Base-by-base conservation (phyloP, 1,140 invertebrate genomes). In the Halictus rubicundus region DNA sequence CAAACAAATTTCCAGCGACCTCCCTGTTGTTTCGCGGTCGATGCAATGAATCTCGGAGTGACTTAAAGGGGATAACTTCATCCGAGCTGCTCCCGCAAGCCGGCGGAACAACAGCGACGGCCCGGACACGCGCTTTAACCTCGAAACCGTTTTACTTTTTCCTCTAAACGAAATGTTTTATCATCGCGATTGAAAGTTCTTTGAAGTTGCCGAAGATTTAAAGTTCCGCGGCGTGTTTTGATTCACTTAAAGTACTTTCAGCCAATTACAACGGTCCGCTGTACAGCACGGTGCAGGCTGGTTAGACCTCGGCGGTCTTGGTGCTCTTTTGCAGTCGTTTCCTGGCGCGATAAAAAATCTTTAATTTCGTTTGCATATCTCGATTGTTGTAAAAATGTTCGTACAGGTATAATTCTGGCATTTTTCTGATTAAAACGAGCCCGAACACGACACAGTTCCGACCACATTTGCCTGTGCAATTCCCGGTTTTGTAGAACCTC, bases 41-140 rank as follows among this genome's bases (percentile, higher is more conserved):
- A 86, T 89, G 89, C 85, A 81, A 89, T 88, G 88, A 88, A 90
- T 89, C 78, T 84, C 80, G 14, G 66, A 85, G 82, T 78, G 72
- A 85, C 73, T 88, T 89, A 85, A 90, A 89, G 82, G 68, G 82
- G 69, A 80, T 75, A 63, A 80, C 68, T 70, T 54, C 82, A 32
- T 78, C 81, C 73, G n/a, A 54, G 60, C 14, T 16, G 7, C 74
- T 66, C 61, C 66, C 65, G 2, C 32, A 12, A 21, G 14, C 69
- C 23, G 16, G 21, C 23, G 54, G n/a, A 70, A 70, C n/a, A 57
- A 49, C 59, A n/a, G 21, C 21, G 32, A 37, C 9, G 12, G 32
- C 54, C 54, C 32, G 21, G 23, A 42, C 69, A 7, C 59, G 21
- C 2, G 39, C 16, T 23, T 65, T 10, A 66, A 66, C 64, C 16